Conservation (phyloP, 2,888 invertebrate species). For the Aromia moschata region DNA sequence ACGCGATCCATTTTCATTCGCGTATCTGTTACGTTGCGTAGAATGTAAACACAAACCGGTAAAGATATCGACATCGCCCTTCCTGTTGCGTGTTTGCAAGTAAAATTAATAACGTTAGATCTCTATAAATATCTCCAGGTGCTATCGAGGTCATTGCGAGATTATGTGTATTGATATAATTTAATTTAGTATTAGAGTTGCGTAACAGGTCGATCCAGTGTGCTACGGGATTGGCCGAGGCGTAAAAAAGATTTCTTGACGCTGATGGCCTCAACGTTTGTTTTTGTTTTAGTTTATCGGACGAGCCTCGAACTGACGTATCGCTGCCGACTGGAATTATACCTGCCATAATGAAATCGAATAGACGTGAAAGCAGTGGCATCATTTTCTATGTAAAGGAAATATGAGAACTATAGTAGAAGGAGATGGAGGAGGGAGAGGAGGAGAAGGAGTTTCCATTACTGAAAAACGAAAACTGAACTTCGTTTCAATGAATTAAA, state of each 20-base stretch:
- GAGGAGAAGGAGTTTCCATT: no score
- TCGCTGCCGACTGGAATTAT: no score
- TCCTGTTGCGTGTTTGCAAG: slow-evolving; percentile 11
- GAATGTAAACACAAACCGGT: slow-evolving; percentile 6
- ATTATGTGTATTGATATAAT: slow-evolving; percentile 12
- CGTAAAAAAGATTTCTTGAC: background rate
- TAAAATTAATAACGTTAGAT: slow-evolving; percentile 11
- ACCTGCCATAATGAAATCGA: no score
- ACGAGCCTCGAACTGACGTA: no score
- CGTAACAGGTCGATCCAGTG: background rate
- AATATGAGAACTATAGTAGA: no score
- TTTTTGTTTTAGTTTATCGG: background rate
- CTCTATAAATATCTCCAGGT: slow-evolving; percentile 14
- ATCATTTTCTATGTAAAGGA: no score
- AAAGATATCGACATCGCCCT: slow-evolving; percentile 13
- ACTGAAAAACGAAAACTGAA: no score
- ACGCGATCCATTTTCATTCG: slow-evolving; percentile 3
- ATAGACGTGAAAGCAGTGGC: no score
- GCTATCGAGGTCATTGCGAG: slow-evolving; percentile 12
- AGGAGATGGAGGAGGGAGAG: no score
- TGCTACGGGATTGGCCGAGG: background rate
- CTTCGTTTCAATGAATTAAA: no score
- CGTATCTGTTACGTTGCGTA: background rate
- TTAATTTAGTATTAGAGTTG: slow-evolving; percentile 7
- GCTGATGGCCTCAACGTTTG: background rate